Conservation (phyloP, 2,797 vertebrate genomes). For the Pangasius larnaudii region DNA sequence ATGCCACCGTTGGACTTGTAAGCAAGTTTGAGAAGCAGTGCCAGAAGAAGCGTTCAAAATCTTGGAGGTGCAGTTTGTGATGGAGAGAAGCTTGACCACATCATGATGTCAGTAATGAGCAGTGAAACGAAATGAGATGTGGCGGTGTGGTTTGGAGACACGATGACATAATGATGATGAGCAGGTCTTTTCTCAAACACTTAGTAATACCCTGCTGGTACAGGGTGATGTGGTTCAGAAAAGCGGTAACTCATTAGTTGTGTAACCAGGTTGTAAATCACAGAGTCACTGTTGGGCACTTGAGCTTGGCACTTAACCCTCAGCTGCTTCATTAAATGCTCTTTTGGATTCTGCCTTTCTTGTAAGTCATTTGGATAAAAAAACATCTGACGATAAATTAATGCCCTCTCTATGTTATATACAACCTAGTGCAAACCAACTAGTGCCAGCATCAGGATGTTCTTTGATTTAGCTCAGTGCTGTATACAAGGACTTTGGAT, state of each 20-base stretch:
- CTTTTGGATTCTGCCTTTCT: not conserved
- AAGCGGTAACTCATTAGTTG: not conserved
- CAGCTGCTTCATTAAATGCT: not conserved
- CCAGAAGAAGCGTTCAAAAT: not conserved
- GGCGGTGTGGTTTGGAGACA: not conserved
- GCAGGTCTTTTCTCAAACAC: not conserved
- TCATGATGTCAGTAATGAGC: not conserved
- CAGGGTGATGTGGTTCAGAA: not conserved
- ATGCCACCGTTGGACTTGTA: not conserved
- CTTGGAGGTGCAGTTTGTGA: not conserved
- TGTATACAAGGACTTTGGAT: not conserved
- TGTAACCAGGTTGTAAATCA: not conserved
- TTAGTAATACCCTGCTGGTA: slow-evolving; percentile 2
- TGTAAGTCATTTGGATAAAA: not conserved
- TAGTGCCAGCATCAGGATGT: slow-evolving; percentile 6
- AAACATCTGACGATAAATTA: slow-evolving; percentile 4
- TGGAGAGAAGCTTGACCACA: not conserved
- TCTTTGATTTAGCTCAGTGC: not conserved
- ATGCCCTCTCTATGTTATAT: not conserved
- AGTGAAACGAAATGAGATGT: not conserved
- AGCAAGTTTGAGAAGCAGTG: not conserved
- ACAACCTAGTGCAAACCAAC: not conserved
- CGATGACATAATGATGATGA: not conserved
- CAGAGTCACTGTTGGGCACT: not conserved
- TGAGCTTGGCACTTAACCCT: not conserved